Conservation (phyloP, 2,888 invertebrate species). For the Athalia circularis region DNA sequence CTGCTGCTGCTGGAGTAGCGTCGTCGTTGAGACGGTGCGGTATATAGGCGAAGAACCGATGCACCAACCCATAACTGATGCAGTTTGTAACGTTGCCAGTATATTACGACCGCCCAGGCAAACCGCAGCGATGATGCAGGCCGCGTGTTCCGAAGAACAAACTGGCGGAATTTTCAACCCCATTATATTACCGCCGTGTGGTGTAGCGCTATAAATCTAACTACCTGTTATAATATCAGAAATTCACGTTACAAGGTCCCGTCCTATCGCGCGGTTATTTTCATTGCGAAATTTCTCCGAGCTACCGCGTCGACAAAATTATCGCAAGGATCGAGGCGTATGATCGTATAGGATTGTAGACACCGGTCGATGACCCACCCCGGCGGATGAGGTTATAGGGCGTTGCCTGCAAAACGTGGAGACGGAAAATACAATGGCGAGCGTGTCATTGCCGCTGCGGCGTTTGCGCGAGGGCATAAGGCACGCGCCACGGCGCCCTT, state of each 20-base stretch:
- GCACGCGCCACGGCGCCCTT: constrained; percentile 17
- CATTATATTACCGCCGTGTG: no score
- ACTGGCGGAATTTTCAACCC: not conserved
- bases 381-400: constrained; percentile 38
- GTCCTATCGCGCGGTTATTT: not conserved
- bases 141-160: not conserved
- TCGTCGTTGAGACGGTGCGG: constrained; percentile 22
- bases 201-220: no score
- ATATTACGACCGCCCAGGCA: not conserved
- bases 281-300: not conserved
- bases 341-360: not conserved
- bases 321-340: not conserved
- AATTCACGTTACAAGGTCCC: no score
- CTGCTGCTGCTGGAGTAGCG: constrained; percentile 1
- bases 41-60: not conserved
- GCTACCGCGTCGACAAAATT: not conserved
- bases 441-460: constrained; percentile 27
- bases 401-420: constrained; percentile 39
- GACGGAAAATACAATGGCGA: constrained; percentile 36
- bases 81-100: constrained; percentile 1
- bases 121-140: no score
- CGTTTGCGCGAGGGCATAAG: constrained; percentile 20
- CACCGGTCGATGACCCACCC: constrained; percentile 22
- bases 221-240: no score
- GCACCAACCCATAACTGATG: not conserved